Base-by-base conservation (phyloP, 2,113 vertebrate species). In the Odocoileus virginianus region DNA sequence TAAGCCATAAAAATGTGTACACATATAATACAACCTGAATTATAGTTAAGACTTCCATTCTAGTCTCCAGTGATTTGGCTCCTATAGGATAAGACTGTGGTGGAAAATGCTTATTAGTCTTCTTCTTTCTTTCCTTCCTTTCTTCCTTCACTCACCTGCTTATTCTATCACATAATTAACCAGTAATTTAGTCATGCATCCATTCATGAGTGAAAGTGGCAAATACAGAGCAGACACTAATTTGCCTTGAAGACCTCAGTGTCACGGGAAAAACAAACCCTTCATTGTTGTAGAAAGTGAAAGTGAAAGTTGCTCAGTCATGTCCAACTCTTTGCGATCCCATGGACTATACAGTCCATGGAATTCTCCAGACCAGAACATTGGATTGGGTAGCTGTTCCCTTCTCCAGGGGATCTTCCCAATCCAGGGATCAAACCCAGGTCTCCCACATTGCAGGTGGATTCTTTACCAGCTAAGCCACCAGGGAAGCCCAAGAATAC, bases 1-100 rank as follows among this genome's bases (percentile, higher is more conserved):
- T 89, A 96, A 95, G 95, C 84, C 93, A 86, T 98, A 97, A 98
- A 98, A 97, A 89, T 91, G 33, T 95, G 85, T 96, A 95, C 40
- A 94, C 79, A 93, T 89, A 82, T 61, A 96, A 92, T 94, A 91
- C 11, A 97, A 36, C 67, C 81, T 93, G 88, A 97, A 54, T 93
- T 95, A 83, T 40, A 57, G 25, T 91, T 89, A 52, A 40, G 60
- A 94, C 61, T 96, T 97, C 82, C 17, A 90, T 94, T 94, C 79
- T 12, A 79, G 50, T 87, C 88, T 74, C 82, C 71, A 47, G 82
- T 52, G 74, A 96, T 85, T 58, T 84, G 36, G 21, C 14, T 84
- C 33, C 57, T 60, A 86, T 28, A 60, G 67, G 33, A 54, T 93
- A 58, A 93, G 33, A 92, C 15, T 45, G 4, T 16, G 33, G 54